Percentiles rank a stretch among this genome's conserved stretches.
Evolutionary conservation across 1,140 invertebrate species (phyloP).

Genomic region (Drosophila bipectinata): DNA sequence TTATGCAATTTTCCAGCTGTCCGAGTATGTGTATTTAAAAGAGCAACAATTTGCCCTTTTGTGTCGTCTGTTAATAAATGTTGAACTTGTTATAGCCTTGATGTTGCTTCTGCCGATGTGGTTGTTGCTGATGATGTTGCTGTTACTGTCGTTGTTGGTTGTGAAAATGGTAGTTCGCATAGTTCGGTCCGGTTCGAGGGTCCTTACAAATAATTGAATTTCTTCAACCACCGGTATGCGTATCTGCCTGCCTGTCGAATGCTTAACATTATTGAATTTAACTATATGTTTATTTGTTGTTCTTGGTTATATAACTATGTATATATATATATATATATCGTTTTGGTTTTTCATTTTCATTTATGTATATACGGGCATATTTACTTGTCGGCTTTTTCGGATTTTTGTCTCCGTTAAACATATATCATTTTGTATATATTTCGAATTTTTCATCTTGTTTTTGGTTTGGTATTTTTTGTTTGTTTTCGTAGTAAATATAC

Average conservation of each 20-base stretch:
- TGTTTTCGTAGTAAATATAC: constrained; percentile 77
- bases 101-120: background rate
- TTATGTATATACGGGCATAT: constrained; percentile 61
- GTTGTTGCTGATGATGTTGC: constrained; percentile 8
- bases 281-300: constrained; percentile 82
- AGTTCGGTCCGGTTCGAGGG: constrained; percentile 50
- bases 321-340: constrained; percentile 56
- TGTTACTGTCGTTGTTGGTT: constrained; percentile 8
- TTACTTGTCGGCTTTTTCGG: constrained; percentile 52
- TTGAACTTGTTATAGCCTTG: constrained; percentile 24
- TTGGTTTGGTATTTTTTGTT: constrained; percentile 11
- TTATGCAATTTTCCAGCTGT: constrained; percentile 55
- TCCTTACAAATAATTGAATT: constrained; percentile 78
- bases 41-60: constrained; percentile 43
- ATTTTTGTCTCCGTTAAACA: constrained; percentile 23
- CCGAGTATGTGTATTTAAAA: constrained; percentile 15
- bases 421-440: constrained; percentile 51
- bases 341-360: constrained; percentile 42
- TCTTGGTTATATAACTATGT: constrained; percentile 79
- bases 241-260: constrained; percentile 47
- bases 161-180: constrained; percentile 32
- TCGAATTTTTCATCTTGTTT: constrained; percentile 24
- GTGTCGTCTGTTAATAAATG: constrained; percentile 44
- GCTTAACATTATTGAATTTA: constrained; percentile 82
- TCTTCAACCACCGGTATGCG: constrained; percentile 52